Percentiles rank a stretch among this genome's conserved stretches.
These are phyloP conservation scores for Aramus guarauna DNA, from an alignment of 2,113 vertebrate species.

Conservation along the genomic window DNA sequence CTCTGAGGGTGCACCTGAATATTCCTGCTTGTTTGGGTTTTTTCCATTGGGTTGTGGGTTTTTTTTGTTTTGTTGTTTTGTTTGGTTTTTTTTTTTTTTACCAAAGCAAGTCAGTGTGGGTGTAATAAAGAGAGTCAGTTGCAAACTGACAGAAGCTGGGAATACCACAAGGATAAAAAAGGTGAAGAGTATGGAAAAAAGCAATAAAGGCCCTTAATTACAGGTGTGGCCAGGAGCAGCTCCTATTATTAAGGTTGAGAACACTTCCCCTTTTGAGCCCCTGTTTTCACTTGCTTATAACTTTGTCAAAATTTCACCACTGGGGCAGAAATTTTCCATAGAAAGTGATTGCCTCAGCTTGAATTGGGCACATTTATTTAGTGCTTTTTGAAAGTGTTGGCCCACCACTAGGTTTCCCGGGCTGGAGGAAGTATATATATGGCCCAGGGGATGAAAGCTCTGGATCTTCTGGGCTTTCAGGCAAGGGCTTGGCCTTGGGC, in stretches of 20 bases:
- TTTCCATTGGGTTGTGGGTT: neutral
- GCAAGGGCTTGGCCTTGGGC: neutral
- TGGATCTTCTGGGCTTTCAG: neutral
- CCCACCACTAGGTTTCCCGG: neutral
- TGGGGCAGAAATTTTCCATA: neutral
- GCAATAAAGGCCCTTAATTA: conserved; percentile 36
- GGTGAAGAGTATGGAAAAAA: conserved; percentile 5
- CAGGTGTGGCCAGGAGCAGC: conserved; percentile 5
- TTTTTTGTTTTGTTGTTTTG: no score
- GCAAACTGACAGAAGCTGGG: neutral
- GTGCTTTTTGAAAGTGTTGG: neutral
- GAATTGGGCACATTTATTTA: neutral
- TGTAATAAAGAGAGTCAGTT: neutral
- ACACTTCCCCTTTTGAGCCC: conserved; percentile 14
- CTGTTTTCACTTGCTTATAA: conserved; percentile 24
- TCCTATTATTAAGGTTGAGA: conserved; percentile 19
- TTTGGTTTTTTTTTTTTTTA: neutral
- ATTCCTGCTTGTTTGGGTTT: neutral
- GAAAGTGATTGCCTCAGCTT: neutral
- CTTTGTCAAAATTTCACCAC: neutral
- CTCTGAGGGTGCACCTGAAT: neutral
- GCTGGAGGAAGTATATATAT: neutral
- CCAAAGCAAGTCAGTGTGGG: neutral
- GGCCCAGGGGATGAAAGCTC: neutral
- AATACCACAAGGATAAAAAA: neutral